These are phyloP conservation scores for Cuculus canorus DNA, from an alignment of 2,797 vertebrate genomes.

Conservation along the genomic window DNA sequence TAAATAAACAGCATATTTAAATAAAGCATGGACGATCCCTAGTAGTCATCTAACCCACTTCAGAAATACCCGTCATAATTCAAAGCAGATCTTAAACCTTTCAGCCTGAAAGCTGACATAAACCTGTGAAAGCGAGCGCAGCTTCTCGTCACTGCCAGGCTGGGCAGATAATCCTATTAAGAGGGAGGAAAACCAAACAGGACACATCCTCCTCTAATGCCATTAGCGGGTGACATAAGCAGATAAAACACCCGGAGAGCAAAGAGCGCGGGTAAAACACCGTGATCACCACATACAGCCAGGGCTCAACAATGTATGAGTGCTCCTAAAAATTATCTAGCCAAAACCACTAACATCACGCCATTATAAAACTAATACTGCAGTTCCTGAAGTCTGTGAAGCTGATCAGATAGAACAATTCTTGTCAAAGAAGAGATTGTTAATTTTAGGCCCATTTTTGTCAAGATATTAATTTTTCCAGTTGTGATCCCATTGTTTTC, in stretches of 20 bases:
- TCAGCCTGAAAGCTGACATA: background rate
- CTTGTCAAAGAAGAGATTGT: background rate
- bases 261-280: background rate
- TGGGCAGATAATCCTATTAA: background rate
- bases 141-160: background rate
- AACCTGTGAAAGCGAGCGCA: constrained; percentile 5
- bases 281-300: background rate
- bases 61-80: background rate
- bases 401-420: background rate
- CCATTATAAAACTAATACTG: background rate
- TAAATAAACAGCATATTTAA: background rate
- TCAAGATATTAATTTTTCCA: too few relatives aligned
- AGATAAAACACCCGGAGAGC: background rate
- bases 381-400: background rate
- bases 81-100: background rate
- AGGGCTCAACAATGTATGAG: rapidly evolving
- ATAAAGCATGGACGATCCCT: background rate
- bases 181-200: rapidly evolving
- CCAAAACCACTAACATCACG: background rate
- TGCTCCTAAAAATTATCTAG: too few relatives aligned
- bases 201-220: background rate
- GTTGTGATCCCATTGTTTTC: background rate
- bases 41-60: background rate
- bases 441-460: background rate
- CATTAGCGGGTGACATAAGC: background rate